Evolutionary conservation across 1,140 invertebrate species (phyloP).

Genomic region (Berghia stephanieae): DNA sequence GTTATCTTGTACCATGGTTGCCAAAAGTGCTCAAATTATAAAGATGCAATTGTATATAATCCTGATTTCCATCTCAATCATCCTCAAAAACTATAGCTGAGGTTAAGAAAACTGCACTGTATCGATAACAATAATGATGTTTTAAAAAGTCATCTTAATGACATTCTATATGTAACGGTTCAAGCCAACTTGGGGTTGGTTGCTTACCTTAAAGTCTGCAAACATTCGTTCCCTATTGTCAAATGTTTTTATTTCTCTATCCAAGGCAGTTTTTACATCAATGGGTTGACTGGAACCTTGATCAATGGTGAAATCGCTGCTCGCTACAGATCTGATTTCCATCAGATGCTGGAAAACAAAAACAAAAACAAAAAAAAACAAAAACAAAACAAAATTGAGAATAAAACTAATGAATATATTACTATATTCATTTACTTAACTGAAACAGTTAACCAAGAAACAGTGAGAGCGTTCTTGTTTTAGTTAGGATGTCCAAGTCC

Average conservation of each 20-base stretch:
- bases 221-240: conserved; percentile 52
- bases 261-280: conserved; percentile 53
- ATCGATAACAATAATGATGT: background rate
- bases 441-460: background rate
- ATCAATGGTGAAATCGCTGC: conserved; percentile 47
- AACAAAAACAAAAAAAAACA: conserved; percentile 17
- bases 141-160: background rate
- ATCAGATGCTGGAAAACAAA: conserved; percentile 43
- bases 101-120: background rate
- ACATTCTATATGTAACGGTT: background rate
- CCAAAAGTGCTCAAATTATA: too few relatives aligned
- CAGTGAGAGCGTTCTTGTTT: background rate
- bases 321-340: conserved; percentile 48
- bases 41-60: conserved; percentile 8
- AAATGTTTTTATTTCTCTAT: conserved; percentile 53
- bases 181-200: background rate
- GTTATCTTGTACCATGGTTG: too few relatives aligned
- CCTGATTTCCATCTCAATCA: background rate
- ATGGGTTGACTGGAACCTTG: conserved; percentile 42
- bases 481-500: too few relatives aligned
- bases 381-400: background rate
- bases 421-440: too few relatives aligned
- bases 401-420: background rate
- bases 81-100: background rate
- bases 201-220: conserved; percentile 51